A percentile compares a stretch with the other conserved stretches of the same genome.
phyloP scores from a whole-genome alignment of 2,797 vertebrate species.

The Propithecus deckenii region DNA sequence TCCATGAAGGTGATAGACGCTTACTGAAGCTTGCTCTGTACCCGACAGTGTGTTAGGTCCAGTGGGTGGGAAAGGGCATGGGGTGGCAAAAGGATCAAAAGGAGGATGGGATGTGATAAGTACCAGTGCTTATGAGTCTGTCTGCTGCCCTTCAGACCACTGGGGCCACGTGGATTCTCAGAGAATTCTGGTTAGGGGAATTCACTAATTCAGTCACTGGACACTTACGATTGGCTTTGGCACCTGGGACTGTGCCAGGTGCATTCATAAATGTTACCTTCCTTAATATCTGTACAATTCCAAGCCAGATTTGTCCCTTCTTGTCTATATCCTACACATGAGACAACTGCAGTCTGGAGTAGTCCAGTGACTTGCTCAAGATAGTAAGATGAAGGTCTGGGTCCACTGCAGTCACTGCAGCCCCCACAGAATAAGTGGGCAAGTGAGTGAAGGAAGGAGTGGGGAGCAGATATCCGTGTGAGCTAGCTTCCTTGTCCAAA shows the following conservation, averaged over 20 bases:
- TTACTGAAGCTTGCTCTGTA: neutral
- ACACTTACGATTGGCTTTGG: neutral
- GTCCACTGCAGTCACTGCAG: neutral
- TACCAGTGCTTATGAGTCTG: neutral
- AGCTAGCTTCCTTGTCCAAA: neutral
- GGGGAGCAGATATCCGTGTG: neutral
- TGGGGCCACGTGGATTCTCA: neutral
- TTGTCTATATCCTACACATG: neutral
- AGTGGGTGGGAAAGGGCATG: neutral
- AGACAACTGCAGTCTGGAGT: neutral
- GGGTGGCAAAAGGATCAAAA: neutral
- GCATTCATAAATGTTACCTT: neutral
- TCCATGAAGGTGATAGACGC: neutral
- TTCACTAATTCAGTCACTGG: neutral
- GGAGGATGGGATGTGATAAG: neutral
- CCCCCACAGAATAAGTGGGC: neutral
- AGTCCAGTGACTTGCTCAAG: neutral
- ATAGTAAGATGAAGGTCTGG: neutral
- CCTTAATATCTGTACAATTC: neutral
- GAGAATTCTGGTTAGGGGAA: neutral
- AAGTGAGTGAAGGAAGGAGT: neutral
- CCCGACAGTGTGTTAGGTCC: accelerated
- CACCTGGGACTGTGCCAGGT: neutral
- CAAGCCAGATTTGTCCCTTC: neutral
- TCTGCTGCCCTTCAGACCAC: neutral